Percentiles rank a stretch among this genome's conserved stretches.
Conservation (phyloP, 2,888 invertebrate species). For the Coremacera marginata region DNA sequence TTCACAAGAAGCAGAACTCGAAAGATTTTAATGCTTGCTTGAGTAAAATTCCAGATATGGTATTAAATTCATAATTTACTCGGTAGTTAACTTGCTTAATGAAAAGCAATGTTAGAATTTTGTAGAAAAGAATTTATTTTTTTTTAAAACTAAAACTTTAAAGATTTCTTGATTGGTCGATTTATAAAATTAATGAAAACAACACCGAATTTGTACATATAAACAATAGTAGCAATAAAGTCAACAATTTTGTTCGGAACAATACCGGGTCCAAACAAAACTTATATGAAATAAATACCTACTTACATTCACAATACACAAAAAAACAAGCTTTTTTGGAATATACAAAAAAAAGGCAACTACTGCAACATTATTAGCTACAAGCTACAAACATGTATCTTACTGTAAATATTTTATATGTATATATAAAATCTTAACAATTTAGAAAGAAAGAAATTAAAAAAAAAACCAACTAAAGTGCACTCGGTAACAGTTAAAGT, state of each 20-base stretch:
- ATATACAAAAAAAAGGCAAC: conserved; percentile 12
- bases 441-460: too few species aligned
- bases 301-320: background rate
- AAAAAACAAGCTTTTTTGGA: background rate
- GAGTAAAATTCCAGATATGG: too few species aligned
- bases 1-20: too few species aligned
- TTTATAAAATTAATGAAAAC: conserved; percentile 26
- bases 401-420: conserved; percentile 36
- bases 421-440: background rate
- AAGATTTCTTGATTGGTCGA: background rate
- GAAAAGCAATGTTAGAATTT: too few species aligned
- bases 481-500: background rate
- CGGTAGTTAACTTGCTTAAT: too few species aligned
- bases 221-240: background rate
- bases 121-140: too few species aligned
- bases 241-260: conserved; percentile 58
- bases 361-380: background rate
- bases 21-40: background rate
- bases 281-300: background rate
- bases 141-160: too few species aligned
- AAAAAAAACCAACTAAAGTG: background rate
- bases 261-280: conserved; percentile 63
- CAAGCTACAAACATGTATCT: background rate
- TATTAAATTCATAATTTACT: too few species aligned
- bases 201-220: conserved; percentile 37